Evolutionary conservation across 2,888 invertebrate species (phyloP).

Genomic region (Carpatolechia fugitivella): DNA sequence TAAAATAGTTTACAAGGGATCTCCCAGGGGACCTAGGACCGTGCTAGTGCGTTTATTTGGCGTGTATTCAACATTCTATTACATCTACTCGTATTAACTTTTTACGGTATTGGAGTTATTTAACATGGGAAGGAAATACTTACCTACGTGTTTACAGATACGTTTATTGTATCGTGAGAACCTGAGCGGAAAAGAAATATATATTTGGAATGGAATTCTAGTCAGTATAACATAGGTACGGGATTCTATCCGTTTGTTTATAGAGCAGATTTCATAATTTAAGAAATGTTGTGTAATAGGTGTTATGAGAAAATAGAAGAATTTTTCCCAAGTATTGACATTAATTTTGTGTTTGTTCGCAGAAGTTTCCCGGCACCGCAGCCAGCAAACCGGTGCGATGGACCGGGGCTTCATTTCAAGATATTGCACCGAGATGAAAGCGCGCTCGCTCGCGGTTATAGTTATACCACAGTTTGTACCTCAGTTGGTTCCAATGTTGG

Average conservation of each 20-base stretch:
- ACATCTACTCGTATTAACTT: constrained; percentile 29
- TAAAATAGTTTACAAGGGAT: constrained; percentile 57
- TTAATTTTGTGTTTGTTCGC: constrained; percentile 43
- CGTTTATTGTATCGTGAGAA: background rate
- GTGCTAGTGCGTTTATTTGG: constrained; percentile 39
- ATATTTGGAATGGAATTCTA: background rate
- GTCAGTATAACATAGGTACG: background rate
- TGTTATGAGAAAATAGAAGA: constrained; percentile 5
- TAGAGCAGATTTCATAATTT: background rate
- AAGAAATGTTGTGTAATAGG: background rate
- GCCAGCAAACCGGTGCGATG: constrained; percentile 13
- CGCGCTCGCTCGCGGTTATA: background rate
- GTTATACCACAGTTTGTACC: background rate
- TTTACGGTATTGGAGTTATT: background rate
- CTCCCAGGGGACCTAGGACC: constrained; percentile 41
- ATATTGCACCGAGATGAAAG: constrained; percentile 34
- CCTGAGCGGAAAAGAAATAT: background rate
- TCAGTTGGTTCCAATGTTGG: no score
- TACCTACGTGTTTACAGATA: background rate
- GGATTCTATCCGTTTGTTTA: background rate
- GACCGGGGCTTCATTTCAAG: constrained; percentile 44
- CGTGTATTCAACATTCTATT: constrained; percentile 29
- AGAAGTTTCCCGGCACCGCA: constrained; percentile 32
- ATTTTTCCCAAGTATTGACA: constrained; percentile 11
- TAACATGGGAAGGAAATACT: background rate